A percentile compares a stretch with the other conserved stretches of the same genome.
Evolutionary conservation across 2,113 vertebrate genomes (phyloP).

Genomic region (Megaceryle torquata): DNA sequence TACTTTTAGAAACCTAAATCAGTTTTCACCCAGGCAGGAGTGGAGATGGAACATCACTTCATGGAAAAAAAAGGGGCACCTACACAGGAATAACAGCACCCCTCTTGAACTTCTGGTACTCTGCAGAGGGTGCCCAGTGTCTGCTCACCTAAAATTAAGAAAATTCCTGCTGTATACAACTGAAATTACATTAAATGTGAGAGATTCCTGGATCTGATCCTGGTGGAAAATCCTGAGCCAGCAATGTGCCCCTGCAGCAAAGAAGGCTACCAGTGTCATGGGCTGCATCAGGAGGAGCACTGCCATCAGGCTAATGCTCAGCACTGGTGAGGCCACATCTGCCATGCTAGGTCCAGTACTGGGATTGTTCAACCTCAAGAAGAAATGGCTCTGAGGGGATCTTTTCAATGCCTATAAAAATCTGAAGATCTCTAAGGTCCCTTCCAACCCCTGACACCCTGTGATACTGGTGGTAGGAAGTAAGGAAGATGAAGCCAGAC

Average conservation of each 20-base stretch:
- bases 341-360: neutral
- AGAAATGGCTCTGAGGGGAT: neutral
- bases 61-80: neutral
- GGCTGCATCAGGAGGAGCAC: neutral
- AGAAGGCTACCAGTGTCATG: neutral
- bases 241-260: neutral
- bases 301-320: neutral
- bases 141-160: neutral
- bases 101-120: neutral
- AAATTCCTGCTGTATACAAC: neutral
- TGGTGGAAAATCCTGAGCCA: neutral
- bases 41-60: neutral
- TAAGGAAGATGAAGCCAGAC: neutral
- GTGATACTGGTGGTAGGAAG: neutral
- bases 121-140: neutral
- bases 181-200: neutral
- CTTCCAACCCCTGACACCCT: no score
- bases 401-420: neutral
- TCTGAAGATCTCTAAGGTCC: neutral
- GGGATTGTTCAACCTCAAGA: neutral
- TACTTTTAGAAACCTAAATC: neutral
- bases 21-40: neutral
- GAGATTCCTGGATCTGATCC: neutral
- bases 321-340: neutral
- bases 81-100: neutral